Conservation (phyloP, 2,113 vertebrate species). For the Microcebus ravelobensis region DNA sequence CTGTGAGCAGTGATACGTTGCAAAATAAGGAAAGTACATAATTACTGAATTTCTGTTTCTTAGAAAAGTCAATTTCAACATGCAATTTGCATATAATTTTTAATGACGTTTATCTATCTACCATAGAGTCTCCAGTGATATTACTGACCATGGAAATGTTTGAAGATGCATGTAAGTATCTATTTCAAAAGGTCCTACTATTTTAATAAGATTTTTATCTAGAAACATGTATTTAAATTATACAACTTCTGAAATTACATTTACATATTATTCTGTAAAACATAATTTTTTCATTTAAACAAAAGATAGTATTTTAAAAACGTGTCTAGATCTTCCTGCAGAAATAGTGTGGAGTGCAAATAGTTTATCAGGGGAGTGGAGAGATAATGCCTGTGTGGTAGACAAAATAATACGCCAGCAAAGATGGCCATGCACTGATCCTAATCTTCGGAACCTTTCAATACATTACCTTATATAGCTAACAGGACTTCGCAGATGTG, state of each 20-base stretch:
- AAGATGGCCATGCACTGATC: fast-evolving
- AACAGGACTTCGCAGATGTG: neutral
- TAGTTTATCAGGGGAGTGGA: neutral
- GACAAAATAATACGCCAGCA: neutral
- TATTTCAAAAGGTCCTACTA: neutral
- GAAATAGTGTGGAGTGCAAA: neutral
- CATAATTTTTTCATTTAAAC: neutral
- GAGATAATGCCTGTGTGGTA: fast-evolving
- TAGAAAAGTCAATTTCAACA: neutral
- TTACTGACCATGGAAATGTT: neutral
- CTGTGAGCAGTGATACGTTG: neutral
- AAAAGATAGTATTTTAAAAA: neutral
- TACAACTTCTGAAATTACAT: neutral
- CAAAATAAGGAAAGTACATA: neutral
- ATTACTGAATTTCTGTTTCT: neutral
- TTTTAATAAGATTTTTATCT: neutral
- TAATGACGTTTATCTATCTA: neutral
- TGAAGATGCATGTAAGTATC: neutral
- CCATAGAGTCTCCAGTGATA: neutral
- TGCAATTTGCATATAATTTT: neutral
- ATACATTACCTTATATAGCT: neutral
- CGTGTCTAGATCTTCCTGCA: neutral
- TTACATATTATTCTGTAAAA: neutral
- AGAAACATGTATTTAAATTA: neutral
- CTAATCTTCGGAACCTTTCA: neutral